A percentile compares a stretch with the other conserved stretches of the same genome.
These are phyloP conservation scores for Microtus richardsoni DNA, from an alignment of 2,113 vertebrate genomes.

Conservation along the genomic window DNA sequence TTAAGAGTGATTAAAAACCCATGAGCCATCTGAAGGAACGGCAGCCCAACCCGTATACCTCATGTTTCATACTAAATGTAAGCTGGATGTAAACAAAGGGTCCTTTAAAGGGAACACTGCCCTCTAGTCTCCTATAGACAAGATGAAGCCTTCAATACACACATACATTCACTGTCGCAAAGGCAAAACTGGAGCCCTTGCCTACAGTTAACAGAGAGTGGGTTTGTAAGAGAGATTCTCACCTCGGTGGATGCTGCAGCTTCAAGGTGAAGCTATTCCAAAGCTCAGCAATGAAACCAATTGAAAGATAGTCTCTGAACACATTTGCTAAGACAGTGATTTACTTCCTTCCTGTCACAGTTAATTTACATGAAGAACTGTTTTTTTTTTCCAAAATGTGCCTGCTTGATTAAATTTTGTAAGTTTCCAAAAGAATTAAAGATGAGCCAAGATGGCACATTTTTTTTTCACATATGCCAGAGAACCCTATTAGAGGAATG, in stretches of 20 bases:
- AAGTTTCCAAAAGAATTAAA: slow-evolving; percentile 67
- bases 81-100: slow-evolving; percentile 21
- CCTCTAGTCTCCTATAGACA: background rate
- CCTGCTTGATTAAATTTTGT: slow-evolving; percentile 51
- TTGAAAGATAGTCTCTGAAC: background rate
- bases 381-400: slow-evolving; percentile 34
- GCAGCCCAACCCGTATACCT: background rate
- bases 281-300: slow-evolving; percentile 18
- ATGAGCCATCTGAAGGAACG: slow-evolving; percentile 16
- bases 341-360: slow-evolving; percentile 31
- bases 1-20: slow-evolving; percentile 44
- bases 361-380: slow-evolving; percentile 56
- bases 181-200: background rate
- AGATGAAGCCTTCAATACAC: background rate
- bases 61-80: background rate
- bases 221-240: background rate
- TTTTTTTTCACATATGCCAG: slow-evolving; percentile 61
- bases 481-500: background rate
- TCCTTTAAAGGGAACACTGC: background rate
- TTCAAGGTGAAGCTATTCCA: background rate
- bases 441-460: slow-evolving; percentile 38
- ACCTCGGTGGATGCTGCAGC: background rate
- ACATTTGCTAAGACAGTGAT: background rate
- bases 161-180: background rate
- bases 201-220: background rate